These are phyloP conservation scores for Encarsia formosa DNA, from an alignment of 2,888 invertebrate species.

Conservation along the genomic window DNA sequence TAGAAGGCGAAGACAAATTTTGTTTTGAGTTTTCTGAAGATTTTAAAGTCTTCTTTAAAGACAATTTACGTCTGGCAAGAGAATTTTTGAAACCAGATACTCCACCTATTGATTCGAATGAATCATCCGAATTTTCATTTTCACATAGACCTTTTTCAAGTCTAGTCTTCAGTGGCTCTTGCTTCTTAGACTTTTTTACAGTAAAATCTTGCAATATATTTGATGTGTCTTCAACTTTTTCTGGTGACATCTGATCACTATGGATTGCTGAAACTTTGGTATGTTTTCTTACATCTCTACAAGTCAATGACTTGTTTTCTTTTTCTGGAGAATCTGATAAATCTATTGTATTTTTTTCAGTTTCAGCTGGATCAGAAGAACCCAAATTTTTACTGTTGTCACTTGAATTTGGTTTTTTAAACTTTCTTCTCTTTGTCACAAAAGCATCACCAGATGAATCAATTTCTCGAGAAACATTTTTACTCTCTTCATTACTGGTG, in stretches of 20 bases:
- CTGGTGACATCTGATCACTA: too few relatives aligned
- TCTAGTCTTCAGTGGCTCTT: constrained; percentile 2
- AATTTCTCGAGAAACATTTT: not conserved
- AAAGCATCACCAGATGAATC: not conserved
- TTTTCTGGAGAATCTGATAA: not conserved
- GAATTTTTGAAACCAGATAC: not conserved
- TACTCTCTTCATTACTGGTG: constrained; percentile 2
- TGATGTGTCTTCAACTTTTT: too few relatives aligned
- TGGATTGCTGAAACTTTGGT: too few relatives aligned
- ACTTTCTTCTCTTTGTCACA: not conserved
- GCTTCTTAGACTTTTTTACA: too few relatives aligned
- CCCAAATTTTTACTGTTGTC: too few relatives aligned
- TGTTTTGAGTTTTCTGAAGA: not conserved
- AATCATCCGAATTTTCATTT: constrained; percentile 1
- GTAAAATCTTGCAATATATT: too few relatives aligned
- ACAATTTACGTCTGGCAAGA: constrained; percentile 7
- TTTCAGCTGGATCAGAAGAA: not conserved
- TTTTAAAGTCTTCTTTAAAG: constrained; percentile 5
- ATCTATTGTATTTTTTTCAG: constrained; percentile 4
- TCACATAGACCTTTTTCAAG: not conserved
- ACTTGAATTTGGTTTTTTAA: not conserved
- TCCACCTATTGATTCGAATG: constrained; percentile 2
- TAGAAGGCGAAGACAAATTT: not conserved
- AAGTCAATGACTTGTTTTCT: not conserved
- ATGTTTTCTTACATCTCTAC: constrained; percentile 16